Base-by-base conservation (phyloP, 1,140 invertebrate species). In the Pachyrhynchus sulphureomaculatus region DNA sequence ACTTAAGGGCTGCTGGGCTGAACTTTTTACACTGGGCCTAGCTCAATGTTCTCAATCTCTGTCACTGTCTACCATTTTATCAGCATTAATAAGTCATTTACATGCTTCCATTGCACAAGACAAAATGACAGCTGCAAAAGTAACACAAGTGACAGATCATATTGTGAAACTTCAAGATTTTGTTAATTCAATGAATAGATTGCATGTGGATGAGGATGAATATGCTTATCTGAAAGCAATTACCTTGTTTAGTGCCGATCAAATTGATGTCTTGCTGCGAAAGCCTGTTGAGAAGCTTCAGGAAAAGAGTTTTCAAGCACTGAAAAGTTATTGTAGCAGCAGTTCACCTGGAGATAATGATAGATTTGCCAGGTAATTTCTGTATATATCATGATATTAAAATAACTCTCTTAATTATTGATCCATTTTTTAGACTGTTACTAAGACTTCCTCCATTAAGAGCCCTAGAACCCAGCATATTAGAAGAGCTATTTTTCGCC, bases 401-500 rank as follows among this genome's bases (percentile, higher is more conserved):
- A n/a, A n/a, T n/a, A n/a, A n/a, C n/a, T n/a, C n/a, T n/a, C n/a
- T n/a, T n/a, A n/a, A n/a, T n/a, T n/a, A n/a, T n/a, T n/a, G n/a
- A n/a, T 33, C 33, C 32, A 59, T 37, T 62, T 68, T 68, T 12
- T 34, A 76, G 73, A 2, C 71, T 84, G 24, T 77, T 93, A 29
- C 77, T 93, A 41, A 82, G 89, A 69, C 81, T 96, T 41, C 88
- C 91, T 0, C 85, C 88, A 6, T 78, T 96, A 17, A 83, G 91
- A 39, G 85, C 86, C 36, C 86, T 96, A 69, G 86, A 88, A 45
- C 86, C 89, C 1, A 78, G 84, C 32, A 84, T 93, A 32, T 83
- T 96, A 68, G 95, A 96, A 77, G 93, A 98, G 72, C 81, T 97
- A 26, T 96, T 97, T 79, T 95, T 95, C 75, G 88, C 92, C 10